phyloP scores from a whole-genome alignment of 2,797 vertebrate genomes.

The Pseudopleuronectes americanus region DNA sequence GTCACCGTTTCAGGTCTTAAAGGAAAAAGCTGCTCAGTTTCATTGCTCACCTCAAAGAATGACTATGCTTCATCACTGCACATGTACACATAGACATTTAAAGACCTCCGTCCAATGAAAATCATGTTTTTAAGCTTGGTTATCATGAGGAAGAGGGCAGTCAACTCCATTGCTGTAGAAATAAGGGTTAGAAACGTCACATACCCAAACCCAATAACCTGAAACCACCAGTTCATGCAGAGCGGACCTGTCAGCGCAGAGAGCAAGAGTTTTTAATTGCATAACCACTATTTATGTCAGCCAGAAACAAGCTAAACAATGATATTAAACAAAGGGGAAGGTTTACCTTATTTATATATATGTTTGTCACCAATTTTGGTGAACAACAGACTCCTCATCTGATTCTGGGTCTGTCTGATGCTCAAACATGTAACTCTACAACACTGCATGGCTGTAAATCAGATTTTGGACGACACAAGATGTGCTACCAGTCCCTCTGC shows the following conservation, averaged over 20 bases:
- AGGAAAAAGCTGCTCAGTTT: constrained; percentile 56
- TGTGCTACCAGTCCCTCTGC: no score
- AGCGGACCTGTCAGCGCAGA: background rate
- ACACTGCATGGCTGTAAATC: no score
- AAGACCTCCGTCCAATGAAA: no score
- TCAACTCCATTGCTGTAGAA: no score
- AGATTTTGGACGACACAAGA: no score
- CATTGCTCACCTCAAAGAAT: constrained; percentile 26
- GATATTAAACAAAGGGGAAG: background rate
- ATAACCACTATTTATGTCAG: background rate
- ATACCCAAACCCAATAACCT: no score
- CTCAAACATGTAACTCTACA: no score
- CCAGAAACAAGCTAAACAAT: background rate
- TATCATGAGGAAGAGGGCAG: background rate
- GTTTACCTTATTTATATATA: no score
- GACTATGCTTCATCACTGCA: constrained; percentile 34
- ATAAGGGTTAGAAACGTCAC: no score
- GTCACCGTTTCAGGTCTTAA: constrained; percentile 47
- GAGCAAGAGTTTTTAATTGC: background rate
- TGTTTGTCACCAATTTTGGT: no score
- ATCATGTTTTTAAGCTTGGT: background rate
- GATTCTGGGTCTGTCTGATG: no score
- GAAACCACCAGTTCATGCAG: background rate
- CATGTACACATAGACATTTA: background rate
- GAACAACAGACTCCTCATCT: no score